Percentiles rank a stretch among this genome's conserved stretches.
Evolutionary conservation across 2,113 vertebrate genomes (phyloP).

Genomic region (Chitala chitala): DNA sequence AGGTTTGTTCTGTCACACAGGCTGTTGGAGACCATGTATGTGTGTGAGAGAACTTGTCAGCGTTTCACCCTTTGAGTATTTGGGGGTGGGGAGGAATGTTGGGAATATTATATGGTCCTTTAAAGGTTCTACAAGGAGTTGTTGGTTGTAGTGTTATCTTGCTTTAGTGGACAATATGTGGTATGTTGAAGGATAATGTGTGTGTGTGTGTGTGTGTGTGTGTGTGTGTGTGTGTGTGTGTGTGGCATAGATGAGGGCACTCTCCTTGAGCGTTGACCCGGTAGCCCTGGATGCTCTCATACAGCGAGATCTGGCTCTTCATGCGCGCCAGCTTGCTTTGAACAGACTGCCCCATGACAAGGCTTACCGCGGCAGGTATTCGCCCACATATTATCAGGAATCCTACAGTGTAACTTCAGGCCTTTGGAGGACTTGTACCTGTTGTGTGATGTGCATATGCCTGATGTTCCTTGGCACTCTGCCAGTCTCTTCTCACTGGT

Average conservation of each 20-base stretch:
- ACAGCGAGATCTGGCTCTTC: constrained; percentile 81
- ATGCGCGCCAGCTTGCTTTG: constrained; percentile 72
- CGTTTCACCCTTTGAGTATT: no score
- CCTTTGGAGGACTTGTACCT: background rate
- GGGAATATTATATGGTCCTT: no score
- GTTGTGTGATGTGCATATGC: background rate
- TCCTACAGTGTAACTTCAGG: background rate
- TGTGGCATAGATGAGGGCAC: constrained; percentile 74
- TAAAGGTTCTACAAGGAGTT: no score
- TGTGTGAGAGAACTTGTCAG: no score
- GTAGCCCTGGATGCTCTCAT: constrained; percentile 79
- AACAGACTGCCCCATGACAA: constrained; percentile 79
- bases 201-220: background rate
- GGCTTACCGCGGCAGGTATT: constrained; percentile 78
- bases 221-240: background rate
- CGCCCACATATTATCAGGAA: background rate
- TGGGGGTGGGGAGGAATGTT: no score
- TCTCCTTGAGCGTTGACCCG: constrained; percentile 73
- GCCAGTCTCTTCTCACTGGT: background rate
- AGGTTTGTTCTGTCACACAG: constrained; percentile 25
- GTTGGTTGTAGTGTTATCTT: no score
- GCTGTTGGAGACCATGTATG: background rate
- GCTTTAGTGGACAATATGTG: no score
- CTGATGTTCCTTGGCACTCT: background rate
- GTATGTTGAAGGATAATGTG: no score